These are phyloP conservation scores for Dipodomys ordii DNA, from an alignment of 2,113 vertebrate genomes.

Conservation along the genomic window DNA sequence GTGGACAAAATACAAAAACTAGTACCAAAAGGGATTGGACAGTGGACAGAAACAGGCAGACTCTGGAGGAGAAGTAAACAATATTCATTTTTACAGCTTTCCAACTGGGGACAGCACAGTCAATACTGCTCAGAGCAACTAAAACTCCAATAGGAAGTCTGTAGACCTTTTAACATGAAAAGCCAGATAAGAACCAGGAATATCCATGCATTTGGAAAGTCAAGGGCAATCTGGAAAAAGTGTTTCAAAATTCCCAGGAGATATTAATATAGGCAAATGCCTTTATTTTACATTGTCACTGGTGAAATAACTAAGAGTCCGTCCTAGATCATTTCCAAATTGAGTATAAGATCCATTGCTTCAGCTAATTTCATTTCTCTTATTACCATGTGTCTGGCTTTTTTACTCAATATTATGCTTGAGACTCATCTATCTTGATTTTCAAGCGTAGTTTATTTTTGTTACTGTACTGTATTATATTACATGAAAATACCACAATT, in stretches of 20 bases:
- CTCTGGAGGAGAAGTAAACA: neutral
- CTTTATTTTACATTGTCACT: neutral
- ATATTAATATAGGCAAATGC: neutral
- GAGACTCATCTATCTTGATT: neutral
- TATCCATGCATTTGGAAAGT: neutral
- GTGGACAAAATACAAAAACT: neutral
- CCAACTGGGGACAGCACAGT: neutral
- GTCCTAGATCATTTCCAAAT: neutral
- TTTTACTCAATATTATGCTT: neutral
- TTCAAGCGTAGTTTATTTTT: neutral
- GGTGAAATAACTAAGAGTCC: slow-evolving; percentile 1
- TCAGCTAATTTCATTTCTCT: slow-evolving; percentile 9
- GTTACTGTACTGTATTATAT: neutral
- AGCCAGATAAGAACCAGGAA: neutral
- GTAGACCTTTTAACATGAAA: neutral
- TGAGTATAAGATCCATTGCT: neutral
- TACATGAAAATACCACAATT: neutral
- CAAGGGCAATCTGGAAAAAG: neutral
- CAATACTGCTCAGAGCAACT: neutral
- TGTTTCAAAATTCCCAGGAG: neutral
- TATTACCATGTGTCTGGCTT: slow-evolving; percentile 16
- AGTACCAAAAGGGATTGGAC: neutral
- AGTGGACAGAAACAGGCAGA: slow-evolving; percentile 2
- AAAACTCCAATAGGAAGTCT: neutral
- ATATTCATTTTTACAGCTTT: neutral